Evolutionary conservation across 2,888 invertebrate genomes (phyloP).

Genomic region (Dasypogon diadema): DNA sequence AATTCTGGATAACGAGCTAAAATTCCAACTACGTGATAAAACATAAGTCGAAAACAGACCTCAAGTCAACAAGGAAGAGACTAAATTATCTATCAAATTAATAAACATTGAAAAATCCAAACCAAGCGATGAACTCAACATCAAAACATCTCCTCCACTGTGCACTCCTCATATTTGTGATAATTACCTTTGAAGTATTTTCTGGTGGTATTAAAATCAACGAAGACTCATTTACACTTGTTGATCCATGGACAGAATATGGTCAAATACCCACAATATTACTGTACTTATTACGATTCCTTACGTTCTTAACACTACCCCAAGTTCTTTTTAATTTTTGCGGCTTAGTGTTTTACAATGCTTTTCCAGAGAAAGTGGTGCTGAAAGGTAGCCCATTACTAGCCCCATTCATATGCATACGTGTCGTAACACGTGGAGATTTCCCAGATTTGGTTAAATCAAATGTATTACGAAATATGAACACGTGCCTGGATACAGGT

Average conservation of each 20-base stretch:
- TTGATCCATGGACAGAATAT: conserved; percentile 87
- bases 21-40: background rate
- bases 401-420: conserved; percentile 94
- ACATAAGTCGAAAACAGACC: background rate
- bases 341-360: conserved; percentile 90
- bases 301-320: conserved; percentile 88
- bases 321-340: conserved; percentile 87
- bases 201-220: conserved; percentile 75
- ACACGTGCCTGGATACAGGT: conserved; percentile 88
- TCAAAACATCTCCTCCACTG: conserved; percentile 87
- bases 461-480: conserved; percentile 89
- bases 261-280: conserved; percentile 80
- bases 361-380: conserved; percentile 91
- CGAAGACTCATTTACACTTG: conserved; percentile 70
- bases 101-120: conserved; percentile 6
- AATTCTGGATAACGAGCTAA: background rate
- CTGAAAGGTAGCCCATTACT: conserved; percentile 90
- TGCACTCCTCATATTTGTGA: conserved; percentile 78
- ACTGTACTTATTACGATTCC: conserved; percentile 81
- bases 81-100: background rate
- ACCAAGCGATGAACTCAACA: conserved; percentile 65
- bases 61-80: background rate
- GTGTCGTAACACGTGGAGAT: conserved; percentile 94
- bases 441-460: conserved; percentile 90
- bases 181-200: conserved; percentile 79